Evolutionary conservation across 2,797 vertebrate genomes (phyloP), one percentile per base, ranked within the genome.

Genomic region (Smutsia gigantea): DNA sequence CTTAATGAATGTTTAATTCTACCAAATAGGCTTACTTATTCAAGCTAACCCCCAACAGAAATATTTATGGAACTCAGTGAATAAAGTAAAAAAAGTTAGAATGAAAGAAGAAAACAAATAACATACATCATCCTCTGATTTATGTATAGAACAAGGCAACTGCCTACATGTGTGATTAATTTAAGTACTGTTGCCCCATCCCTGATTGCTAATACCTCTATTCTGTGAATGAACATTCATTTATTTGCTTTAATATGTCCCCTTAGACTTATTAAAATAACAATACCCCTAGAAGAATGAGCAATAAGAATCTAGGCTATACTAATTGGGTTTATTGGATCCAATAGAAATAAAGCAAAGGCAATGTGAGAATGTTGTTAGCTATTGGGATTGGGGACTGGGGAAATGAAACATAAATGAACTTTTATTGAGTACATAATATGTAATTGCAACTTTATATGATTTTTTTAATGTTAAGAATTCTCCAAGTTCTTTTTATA

Each of bases 11-110:
- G 12, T 49, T 78, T 78, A 68, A 74, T 93, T 95, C 18, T 79
- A 14, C 6, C 49, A 91, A 4, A 37, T 25, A 87, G n/a, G 3
- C 0, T 61, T 78, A 86, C 11, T 86, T 6, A 46, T 74, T 71
- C 49, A 57, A 39, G 59, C 23, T 66, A 49, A 78, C 1, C 0
- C 25, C 2, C 19, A 7, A 29, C 66, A 88, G 49, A 3, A 71
- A 68, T 19, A 39, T 37, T 59, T 64, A 61, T 53, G 18, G 37
- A 86, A 37, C 2, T 69, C 29, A 19, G 1, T 34, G 34, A 79
- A 66, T 68, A 75, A 93, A 59, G 27, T 63, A 88, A 37, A 82
- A 29, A 7, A 93, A 96, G n/a, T 74, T 63, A 86, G 49, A 55
- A 87, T 29, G 63, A 49, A 88, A 72, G 3, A 7, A 3, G 13